Base-by-base conservation (phyloP, 2,113 vertebrate genomes). In the Urocolius indicus region DNA sequence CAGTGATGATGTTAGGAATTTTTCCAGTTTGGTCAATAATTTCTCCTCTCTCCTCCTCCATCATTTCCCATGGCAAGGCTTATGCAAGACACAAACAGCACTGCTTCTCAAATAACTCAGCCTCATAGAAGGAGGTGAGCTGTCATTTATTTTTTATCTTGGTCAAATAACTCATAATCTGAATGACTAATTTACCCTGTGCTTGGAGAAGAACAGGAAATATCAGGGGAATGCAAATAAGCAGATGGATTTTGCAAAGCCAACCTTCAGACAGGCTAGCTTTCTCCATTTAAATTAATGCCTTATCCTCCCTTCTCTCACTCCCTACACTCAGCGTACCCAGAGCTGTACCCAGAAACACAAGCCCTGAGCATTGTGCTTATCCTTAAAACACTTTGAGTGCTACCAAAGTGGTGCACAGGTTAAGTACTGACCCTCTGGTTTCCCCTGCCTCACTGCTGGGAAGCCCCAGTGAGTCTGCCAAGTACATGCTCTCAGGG, bases 71-170 rank as follows among this genome's bases (percentile, higher is more conserved):
- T 0, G 0, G 55, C 10, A 62, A 71, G 32, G 59, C 48, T 93
- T 74, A 43, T 59, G 51, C 59, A 83, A 93, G 63, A 92, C 68
- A 77, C 54, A 77, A 87, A 77, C 58, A 83, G 9, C 23, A 49
- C 30, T 26, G 22, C 59, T 96, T 94, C 88, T 96, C 88, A 75
- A 43, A 84, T 89, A 95, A 82, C 51, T 69, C 49, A 85, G 3
- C 30, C 67, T 93, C 75, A 55, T 11, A 86, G 82, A 79, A 72
- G 24, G 61, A 94, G 75, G 63, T 6, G 11, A 88, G 22, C n/a
- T 86, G 55, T 75, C 61, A 74, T 63, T 95, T 91, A 75, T 84
- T 93, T 91, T 85, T 87, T 57, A 26, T 92, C 85, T 80, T 93
- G 51, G 49, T 89, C 82, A 90, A 54, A 65, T 82, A 94, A 52